phyloP scores from a whole-genome alignment of 2,888 invertebrate genomes.

The Dryadula phaetusa region DNA sequence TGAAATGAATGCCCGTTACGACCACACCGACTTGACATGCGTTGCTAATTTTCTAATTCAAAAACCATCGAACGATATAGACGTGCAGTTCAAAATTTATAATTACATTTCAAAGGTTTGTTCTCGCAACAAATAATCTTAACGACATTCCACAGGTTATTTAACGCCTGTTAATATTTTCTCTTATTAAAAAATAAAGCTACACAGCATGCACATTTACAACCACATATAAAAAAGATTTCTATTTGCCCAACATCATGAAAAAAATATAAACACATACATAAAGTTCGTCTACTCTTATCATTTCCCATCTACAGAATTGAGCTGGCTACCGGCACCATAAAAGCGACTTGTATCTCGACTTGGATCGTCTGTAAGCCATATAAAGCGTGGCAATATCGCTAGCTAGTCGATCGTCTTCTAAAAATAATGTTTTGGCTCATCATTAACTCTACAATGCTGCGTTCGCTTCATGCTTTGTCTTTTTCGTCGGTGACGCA shows the following conservation, averaged over 20 bases:
- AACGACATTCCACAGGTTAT: conserved; percentile 19
- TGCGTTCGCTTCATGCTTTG: conserved; percentile 76
- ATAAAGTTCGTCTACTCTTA: conserved; percentile 24
- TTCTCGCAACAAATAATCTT: conserved; percentile 29
- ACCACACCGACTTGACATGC: conserved; percentile 76
- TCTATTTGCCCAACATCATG: neutral
- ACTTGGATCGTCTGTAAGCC: conserved; percentile 60
- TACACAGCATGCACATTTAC: neutral
- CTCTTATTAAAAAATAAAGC: neutral
- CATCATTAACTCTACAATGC: conserved; percentile 76
- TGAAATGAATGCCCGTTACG: conserved; percentile 63
- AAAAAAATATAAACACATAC: conserved; percentile 23
- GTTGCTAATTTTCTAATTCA: conserved; percentile 78
- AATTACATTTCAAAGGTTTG: conserved; percentile 41
- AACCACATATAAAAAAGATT: neutral
- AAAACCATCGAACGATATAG: conserved; percentile 52
- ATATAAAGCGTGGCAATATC: conserved; percentile 62
- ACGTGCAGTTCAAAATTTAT: conserved; percentile 49
- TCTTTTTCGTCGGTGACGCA: conserved; percentile 83
- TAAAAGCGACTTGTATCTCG: conserved; percentile 68
- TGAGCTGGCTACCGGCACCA: conserved; percentile 67
- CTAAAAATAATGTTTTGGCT: conserved; percentile 82
- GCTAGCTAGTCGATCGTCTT: conserved; percentile 53
- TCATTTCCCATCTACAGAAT: conserved; percentile 25
- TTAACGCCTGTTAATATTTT: conserved; percentile 7